These are phyloP conservation scores for Actinia equina DNA, from an alignment of 64 coral and sea anemone species.

Conservation along the genomic window DNA sequence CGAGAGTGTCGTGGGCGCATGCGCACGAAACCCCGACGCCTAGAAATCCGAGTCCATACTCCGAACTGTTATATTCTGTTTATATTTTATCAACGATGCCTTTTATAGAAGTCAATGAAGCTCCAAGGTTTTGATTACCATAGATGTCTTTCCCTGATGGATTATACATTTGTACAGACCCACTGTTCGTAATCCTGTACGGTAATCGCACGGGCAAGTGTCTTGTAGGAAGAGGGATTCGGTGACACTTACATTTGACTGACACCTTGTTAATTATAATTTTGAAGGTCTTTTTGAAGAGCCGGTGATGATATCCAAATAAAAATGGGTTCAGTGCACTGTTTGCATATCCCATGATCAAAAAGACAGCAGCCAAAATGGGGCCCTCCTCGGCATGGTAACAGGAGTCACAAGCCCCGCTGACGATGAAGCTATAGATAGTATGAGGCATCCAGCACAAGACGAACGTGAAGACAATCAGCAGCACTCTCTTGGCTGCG, in stretches of 20 bases:
- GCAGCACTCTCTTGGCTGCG: conserved; percentile 52
- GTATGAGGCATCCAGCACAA: conserved; percentile 63
- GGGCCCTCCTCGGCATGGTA: background rate
- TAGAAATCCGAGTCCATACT: too few relatives aligned
- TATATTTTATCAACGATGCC: too few relatives aligned
- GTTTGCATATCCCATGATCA: conserved; percentile 67
- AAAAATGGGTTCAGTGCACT: conserved; percentile 76
- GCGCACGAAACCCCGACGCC: too few relatives aligned
- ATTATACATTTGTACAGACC: background rate
- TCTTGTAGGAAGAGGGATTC: too few relatives aligned
- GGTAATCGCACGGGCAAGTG: background rate
- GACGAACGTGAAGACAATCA: conserved; percentile 60
- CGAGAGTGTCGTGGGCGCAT: too few relatives aligned
- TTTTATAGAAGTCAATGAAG: too few relatives aligned
- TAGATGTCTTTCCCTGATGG: too few relatives aligned
- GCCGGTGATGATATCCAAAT: background rate
- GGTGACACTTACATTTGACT: background rate
- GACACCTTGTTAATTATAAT: background rate
- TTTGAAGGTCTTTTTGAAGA: background rate
- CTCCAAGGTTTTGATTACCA: too few relatives aligned
- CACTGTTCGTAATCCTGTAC: background rate
- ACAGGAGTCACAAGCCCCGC: background rate
- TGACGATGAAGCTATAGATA: conserved; percentile 17
- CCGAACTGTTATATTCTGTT: too few relatives aligned
- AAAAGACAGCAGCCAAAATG: background rate